Conservation (phyloP, 2,113 vertebrate genomes). For the Danio rerio region GRCz12tu NC_133192.1:559501-560000, state of each 20-base stretch:
- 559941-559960: too few species aligned
- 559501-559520: conserved; percentile 87
- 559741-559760: conserved; percentile 91
- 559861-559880: too few species aligned
- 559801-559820: conserved; percentile 63
- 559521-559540: conserved; percentile 85
- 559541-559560: neutral
- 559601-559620: neutral
- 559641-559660: neutral
- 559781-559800: conserved; percentile 90
- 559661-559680: too few species aligned
- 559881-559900: too few species aligned
- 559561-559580: neutral
- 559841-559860: too few species aligned
- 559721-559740: conserved; percentile 92
- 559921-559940: too few species aligned
- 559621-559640: neutral
- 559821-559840: neutral
- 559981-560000: too few species aligned
- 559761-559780: conserved; percentile 92
- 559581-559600: too few species aligned
- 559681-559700: too few species aligned
- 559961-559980: too few species aligned
- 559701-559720: conserved; percentile 88
- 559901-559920: too few species aligned